phyloP scores from a whole-genome alignment of 2,797 vertebrate species.

The Tragopan temminckii region DNA sequence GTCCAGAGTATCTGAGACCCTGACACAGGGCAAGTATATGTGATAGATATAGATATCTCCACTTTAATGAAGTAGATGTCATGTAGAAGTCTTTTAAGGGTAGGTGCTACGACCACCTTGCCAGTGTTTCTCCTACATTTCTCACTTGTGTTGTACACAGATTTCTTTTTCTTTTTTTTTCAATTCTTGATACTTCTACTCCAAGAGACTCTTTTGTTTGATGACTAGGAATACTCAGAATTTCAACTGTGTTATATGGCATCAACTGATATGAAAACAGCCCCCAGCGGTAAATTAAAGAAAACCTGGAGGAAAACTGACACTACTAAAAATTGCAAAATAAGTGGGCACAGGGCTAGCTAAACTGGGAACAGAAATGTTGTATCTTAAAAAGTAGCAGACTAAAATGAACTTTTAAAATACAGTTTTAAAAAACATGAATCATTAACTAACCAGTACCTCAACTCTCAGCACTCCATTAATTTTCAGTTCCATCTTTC shows the following conservation, averaged over 20 bases:
- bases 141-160: fast-evolving
- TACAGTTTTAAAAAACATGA: not conserved
- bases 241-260: not conserved
- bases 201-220: not conserved
- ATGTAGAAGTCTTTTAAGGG: not conserved
- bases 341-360: fast-evolving
- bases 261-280: not conserved
- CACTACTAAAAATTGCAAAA: not conserved
- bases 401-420: not conserved
- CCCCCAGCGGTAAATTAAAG: not conserved
- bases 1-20: not conserved
- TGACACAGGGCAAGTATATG: not conserved
- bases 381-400: not conserved
- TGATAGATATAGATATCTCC: not conserved
- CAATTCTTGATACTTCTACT: not conserved
- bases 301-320: not conserved
- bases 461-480: not conserved
- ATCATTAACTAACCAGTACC: not conserved
- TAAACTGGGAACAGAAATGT: not conserved
- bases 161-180: not conserved
- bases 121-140: not conserved
- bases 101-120: fast-evolving
- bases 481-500: not conserved
- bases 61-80: not conserved
- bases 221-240: not conserved